phyloP scores from a whole-genome alignment of 2,797 vertebrate species.

The Pseudochromis fuscus region DNA sequence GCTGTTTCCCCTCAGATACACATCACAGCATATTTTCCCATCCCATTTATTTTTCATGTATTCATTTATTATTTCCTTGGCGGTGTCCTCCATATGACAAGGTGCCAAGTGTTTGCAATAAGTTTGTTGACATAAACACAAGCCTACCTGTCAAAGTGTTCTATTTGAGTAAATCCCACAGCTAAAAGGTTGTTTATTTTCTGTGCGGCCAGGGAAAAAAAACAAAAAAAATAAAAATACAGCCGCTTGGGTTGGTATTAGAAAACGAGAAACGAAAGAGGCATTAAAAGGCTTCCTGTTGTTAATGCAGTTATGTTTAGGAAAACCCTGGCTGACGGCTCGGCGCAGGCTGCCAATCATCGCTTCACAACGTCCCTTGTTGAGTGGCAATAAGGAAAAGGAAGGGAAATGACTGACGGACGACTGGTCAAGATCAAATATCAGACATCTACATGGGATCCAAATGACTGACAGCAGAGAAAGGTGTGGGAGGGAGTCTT shows the following conservation, averaged over 20 bases:
- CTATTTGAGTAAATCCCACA: conserved; percentile 39
- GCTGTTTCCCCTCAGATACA: conserved; percentile 30
- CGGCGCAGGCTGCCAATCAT: conserved; percentile 32
- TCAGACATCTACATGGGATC: conserved; percentile 29
- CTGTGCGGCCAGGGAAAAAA: background rate
- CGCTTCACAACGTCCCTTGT: conserved; percentile 21
- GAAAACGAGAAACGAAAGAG: conserved; percentile 15
- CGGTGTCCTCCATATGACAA: conserved; percentile 33
- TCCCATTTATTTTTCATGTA: conserved; percentile 4
- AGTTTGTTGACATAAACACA: conserved; percentile 41
- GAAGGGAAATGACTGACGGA: conserved; percentile 51
- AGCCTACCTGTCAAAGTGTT: conserved; percentile 50
- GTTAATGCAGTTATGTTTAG: conserved; percentile 31
- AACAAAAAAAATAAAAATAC: too few relatives aligned
- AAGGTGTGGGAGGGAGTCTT: background rate
- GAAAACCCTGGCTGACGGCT: conserved; percentile 32
- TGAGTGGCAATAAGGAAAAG: conserved; percentile 28
- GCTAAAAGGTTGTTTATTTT: conserved; percentile 46
- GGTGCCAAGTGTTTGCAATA: conserved; percentile 43
- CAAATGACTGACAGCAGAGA: conserved; percentile 10
- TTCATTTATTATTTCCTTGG: conserved; percentile 9
- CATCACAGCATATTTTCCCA: conserved; percentile 11
- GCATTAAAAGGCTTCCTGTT: conserved; percentile 11
- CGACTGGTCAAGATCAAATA: conserved; percentile 41
- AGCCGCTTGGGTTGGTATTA: conserved; percentile 22